Evolutionary conservation across 2,113 vertebrate genomes (phyloP).

Genomic region (Xiphorhynchus elegans): DNA sequence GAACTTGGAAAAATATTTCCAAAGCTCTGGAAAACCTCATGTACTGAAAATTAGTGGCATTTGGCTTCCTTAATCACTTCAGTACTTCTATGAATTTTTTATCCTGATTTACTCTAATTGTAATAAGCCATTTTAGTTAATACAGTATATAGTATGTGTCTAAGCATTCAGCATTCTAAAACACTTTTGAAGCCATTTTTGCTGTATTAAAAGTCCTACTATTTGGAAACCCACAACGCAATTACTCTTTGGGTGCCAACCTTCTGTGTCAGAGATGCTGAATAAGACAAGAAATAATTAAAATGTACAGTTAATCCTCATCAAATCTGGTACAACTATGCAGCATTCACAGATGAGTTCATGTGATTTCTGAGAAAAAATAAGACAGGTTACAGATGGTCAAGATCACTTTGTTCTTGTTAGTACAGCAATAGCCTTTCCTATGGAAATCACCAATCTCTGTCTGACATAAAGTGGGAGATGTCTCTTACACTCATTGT

Average conservation of each 20-base stretch:
- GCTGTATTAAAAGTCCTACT: background rate
- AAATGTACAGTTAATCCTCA: background rate
- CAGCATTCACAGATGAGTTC: background rate
- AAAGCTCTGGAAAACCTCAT: background rate
- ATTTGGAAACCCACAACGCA: background rate
- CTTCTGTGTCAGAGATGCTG: background rate
- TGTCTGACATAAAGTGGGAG: background rate
- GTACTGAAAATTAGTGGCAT: background rate
- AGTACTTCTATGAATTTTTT: background rate
- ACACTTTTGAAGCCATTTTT: background rate
- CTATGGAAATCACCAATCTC: rapidly evolving
- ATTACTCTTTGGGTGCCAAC: background rate
- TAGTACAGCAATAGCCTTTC: background rate
- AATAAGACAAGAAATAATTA: background rate
- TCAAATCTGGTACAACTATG: background rate
- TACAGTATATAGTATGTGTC: background rate
- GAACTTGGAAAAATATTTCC: background rate
- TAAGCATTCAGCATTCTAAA: background rate
- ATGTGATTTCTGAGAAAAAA: background rate
- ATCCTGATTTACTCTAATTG: background rate
- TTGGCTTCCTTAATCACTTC: background rate
- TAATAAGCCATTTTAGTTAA: background rate
- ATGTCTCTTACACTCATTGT: background rate
- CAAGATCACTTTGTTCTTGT: background rate
- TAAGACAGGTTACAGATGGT: background rate